Conservation (phyloP, 2,888 invertebrate species). For the Villa cingulata region DNA sequence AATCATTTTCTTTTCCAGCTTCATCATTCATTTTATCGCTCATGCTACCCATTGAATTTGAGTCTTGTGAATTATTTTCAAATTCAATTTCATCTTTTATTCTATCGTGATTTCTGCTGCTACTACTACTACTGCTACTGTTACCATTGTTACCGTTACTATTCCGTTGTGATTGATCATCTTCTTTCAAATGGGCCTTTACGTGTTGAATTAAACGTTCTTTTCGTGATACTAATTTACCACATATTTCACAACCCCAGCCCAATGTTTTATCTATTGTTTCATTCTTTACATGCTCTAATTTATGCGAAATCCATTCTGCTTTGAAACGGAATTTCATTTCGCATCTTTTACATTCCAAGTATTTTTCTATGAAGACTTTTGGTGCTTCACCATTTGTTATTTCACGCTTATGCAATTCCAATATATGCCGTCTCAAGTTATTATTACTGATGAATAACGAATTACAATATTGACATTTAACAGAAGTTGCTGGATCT, state of each 20-base stretch:
- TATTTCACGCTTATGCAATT: slow-evolving; percentile 32
- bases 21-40: slow-evolving; percentile 3
- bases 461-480: slow-evolving; percentile 34
- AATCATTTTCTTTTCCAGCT: slow-evolving; percentile 6
- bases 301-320: slow-evolving; percentile 35
- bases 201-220: slow-evolving; percentile 36
- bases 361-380: slow-evolving; percentile 28
- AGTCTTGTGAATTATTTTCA: slow-evolving; percentile 17
- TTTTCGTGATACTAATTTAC: slow-evolving; percentile 33
- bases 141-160: slow-evolving; percentile 10
- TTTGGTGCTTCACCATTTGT: slow-evolving; percentile 27
- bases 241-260: slow-evolving; percentile 36
- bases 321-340: slow-evolving; percentile 27
- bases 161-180: slow-evolving; percentile 11
- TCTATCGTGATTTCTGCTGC: slow-evolving; percentile 1
- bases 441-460: slow-evolving; percentile 36
- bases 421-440: slow-evolving; percentile 33
- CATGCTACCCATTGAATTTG: slow-evolving; percentile 11
- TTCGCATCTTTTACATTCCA: slow-evolving; percentile 29
- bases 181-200: slow-evolving; percentile 31
- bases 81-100: slow-evolving; percentile 1
- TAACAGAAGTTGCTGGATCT: neutral
- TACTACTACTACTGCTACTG: slow-evolving; percentile 7
- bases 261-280: slow-evolving; percentile 33
- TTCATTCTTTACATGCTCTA: slow-evolving; percentile 29